Evolutionary conservation across 2,888 invertebrate species (phyloP), one percentile per base, ranked within the genome.

Genomic region (Neelides folsomi): DNA sequence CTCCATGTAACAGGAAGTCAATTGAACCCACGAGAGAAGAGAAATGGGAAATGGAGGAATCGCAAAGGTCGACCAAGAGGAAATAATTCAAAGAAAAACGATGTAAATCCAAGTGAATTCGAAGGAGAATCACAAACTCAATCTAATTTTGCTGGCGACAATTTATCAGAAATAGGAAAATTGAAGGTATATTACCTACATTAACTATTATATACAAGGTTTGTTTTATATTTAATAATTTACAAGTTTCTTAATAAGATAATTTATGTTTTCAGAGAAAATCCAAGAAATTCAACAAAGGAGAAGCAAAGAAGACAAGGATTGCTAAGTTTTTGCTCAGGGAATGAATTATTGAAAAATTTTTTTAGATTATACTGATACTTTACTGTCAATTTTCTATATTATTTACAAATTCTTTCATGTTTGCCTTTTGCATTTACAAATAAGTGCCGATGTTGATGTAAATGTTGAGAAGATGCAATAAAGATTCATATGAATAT

Each of bases 21-120:
- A 77, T 75, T 64, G 72, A 66, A 55, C 50, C 70, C 1, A 19
- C 36, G 61, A 51, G 2, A 68, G 65, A 51, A 72, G 72, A 47
- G 73, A 75, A 13, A 13, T 5, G 27, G 4, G 27, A 27, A 27
- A 27, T 5, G 27, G 7, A 27, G 12, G 39, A n/a, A n/a, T n/a
- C n/a, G n/a, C n/a, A n/a, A 45, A 43, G 44, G 35, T 15, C 10
- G 44, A 39, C 48, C 9, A 40, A 41, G 27, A 13, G 13, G 20
- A 13, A 15, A 51, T 44, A 19, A 49, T 13, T 37, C 58, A 3
- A 16, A 19, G 18, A 20, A 9, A 52, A 54, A 8, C 7, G 7
- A 27, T 7, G 27, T 27, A 5, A 27, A 27, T 5, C 13, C 7
- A 39, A 43, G 16, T 41, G 52, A 40, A 18, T 54, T 36, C 39